Evolutionary conservation across 92 coral and sea anemone species (phyloP), one percentile per base, ranked within the genome.

Genomic region (Epizoanthus rinbou): DNA sequence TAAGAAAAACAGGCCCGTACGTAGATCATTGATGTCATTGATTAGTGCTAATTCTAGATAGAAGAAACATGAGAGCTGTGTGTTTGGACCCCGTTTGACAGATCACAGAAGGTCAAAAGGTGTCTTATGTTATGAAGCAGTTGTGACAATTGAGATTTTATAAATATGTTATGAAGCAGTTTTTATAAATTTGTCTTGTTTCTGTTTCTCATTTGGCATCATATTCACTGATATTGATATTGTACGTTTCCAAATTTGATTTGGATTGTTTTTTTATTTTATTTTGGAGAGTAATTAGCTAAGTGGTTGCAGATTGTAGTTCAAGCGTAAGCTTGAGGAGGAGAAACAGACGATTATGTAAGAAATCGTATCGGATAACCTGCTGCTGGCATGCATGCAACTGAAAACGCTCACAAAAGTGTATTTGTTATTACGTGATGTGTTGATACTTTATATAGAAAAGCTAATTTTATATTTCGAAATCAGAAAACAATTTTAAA

Each of bases 11-110:
- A 57, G 43, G 24, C 13, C 86, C 50, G 59, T 88, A 75, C 66
- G 83, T 64, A 81, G 89, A 80, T 50, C 74, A 37, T 37, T 71
- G 89, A 79, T 79, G 73, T 50, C 74, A 37, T 37, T 71, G 89
- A 79, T 79, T 21, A 80, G 80, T 75, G 70, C 19, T 41, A 14
- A 56, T 3, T 80, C 18, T 3, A 37, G 72, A 31, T 83, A 17
- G 21, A 22, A 11, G 41, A 41, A n/a, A 19, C 6, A 45, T 39
- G 47, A 78, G 70, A 37, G 43, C 43, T 37, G 10, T 8, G 14
- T 75, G 53, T 45, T 9, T 8, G 13, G n/a, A 10, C 43, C 6
- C 19, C 18, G 57, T 62, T 78, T 78, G 71, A 39, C 57, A 37
- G 41, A 28, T 28, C 31, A 28, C 31, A 28, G 0, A 37, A 62